These are phyloP conservation scores for Lordiphosa clarofinis DNA, from an alignment of 1,140 invertebrate genomes.

Conservation along the genomic window DNA sequence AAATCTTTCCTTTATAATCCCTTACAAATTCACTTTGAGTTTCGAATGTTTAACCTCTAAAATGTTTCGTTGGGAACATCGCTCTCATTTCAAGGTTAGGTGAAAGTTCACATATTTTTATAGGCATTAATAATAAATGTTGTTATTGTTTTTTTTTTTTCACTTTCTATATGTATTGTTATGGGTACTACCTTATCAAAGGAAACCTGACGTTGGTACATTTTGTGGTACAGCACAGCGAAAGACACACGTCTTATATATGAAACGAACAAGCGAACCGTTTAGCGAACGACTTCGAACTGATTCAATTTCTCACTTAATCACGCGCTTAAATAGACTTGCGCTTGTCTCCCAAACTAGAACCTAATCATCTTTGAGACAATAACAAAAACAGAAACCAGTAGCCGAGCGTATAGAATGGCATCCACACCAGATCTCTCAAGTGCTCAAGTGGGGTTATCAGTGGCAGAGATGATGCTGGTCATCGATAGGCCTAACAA, in stretches of 20 bases:
- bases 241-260: conserved; percentile 5
- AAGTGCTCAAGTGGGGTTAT: conserved; percentile 40
- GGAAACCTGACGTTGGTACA: conserved; percentile 71
- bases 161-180: conserved; percentile 33
- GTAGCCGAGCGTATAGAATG: conserved; percentile 46
- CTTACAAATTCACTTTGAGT: too few relatives aligned
- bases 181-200: conserved; percentile 72
- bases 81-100: conserved; percentile 15
- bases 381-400: conserved; percentile 50
- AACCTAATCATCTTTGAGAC: conserved; percentile 30
- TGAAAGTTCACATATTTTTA: conserved; percentile 13
- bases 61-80: background rate
- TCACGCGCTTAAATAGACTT: conserved; percentile 64
- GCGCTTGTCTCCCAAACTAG: conserved; percentile 10
- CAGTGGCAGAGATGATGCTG: conserved; percentile 22
- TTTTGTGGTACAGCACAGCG: conserved; percentile 30
- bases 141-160: conserved; percentile 37
- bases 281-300: conserved; percentile 49
- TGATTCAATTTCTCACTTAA: conserved; percentile 45
- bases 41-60: too few relatives aligned
- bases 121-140: conserved; percentile 15
- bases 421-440: conserved; percentile 46
- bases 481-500: conserved; percentile 26
- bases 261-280: conserved; percentile 32
- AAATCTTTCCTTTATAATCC: too few relatives aligned